Conservation (phyloP, 2,888 invertebrate species). For the Dryomyza anilis region DNA sequence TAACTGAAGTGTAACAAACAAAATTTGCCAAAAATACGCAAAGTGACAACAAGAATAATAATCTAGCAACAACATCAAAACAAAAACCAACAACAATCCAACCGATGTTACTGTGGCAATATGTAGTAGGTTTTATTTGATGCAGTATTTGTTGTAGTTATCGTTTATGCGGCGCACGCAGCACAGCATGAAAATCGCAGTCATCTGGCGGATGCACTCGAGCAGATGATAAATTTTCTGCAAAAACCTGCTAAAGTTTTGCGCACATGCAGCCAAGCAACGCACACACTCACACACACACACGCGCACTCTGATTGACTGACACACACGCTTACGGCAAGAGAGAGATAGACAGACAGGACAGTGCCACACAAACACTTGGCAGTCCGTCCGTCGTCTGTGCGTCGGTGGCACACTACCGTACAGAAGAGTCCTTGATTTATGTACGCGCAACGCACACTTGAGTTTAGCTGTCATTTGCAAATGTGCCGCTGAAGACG, state of each 20-base stretch:
- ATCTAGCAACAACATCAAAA: too few species aligned
- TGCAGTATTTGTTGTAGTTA: conserved; percentile 20
- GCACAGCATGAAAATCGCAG: conserved; percentile 2
- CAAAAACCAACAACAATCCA: conserved; percentile 1
- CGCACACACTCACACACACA: conserved; percentile 22
- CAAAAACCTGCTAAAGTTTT: conserved; percentile 17
- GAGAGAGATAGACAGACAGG: neutral
- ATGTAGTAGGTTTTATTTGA: neutral
- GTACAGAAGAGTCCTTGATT: conserved; percentile 14
- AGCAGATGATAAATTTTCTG: conserved; percentile 24
- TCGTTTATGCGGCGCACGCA: conserved; percentile 2
- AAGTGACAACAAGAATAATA: too few species aligned
- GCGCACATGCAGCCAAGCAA: conserved; percentile 8
- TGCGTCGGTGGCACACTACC: neutral
- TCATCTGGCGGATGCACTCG: conserved; percentile 25
- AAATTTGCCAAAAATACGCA: neutral
- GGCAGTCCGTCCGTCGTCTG: neutral
- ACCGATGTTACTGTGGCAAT: neutral
- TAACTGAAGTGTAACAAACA: neutral
- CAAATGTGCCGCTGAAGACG: conserved; percentile 32
- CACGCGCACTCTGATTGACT: conserved; percentile 2
- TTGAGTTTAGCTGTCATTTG: conserved; percentile 17
- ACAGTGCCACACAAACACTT: neutral
- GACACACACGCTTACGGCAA: neutral
- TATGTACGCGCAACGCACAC: neutral